Percentiles rank a stretch among this genome's conserved stretches.
phyloP scores from a whole-genome alignment of 2,113 vertebrate genomes.

The Symphodus melops region DNA sequence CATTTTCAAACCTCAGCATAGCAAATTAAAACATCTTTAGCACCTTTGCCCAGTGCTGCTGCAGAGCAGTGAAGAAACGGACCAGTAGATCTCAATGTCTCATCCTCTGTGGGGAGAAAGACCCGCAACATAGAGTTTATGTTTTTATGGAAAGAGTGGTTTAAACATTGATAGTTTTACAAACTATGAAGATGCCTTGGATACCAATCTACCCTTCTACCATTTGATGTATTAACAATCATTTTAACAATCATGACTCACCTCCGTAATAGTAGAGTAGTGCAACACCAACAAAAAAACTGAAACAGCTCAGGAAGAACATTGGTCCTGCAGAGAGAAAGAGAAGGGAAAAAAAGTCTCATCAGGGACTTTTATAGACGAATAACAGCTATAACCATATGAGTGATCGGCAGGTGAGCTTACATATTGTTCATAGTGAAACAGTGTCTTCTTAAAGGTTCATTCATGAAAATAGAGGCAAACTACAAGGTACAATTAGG shows the following conservation, averaged over 20 bases:
- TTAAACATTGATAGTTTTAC: neutral
- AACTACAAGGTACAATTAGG: too few relatives aligned
- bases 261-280: slow-evolving; percentile 91
- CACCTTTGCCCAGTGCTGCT: slow-evolving; percentile 85
- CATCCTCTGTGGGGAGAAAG: slow-evolving; percentile 53
- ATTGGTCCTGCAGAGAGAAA: slow-evolving; percentile 82
- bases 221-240: neutral
- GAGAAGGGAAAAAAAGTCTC: neutral
- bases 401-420: neutral
- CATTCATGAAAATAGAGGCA: too few relatives aligned
- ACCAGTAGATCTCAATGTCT: slow-evolving; percentile 49
- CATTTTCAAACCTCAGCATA: slow-evolving; percentile 83
- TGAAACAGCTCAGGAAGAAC: slow-evolving; percentile 92
- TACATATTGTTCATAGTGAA: neutral
- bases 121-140: neutral
- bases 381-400: neutral
- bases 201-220: neutral
- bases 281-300: slow-evolving; percentile 86
- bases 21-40: slow-evolving; percentile 88
- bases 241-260: slow-evolving; percentile 71
- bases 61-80: slow-evolving; percentile 78
- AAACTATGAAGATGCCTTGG: neutral
- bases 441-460: neutral
- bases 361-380: neutral
- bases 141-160: neutral